A percentile compares a stretch with the other conserved stretches of the same genome.
Evolutionary conservation across 1,140 invertebrate genomes (phyloP).

Genomic region (Drosophila pseudoananassae): DNA sequence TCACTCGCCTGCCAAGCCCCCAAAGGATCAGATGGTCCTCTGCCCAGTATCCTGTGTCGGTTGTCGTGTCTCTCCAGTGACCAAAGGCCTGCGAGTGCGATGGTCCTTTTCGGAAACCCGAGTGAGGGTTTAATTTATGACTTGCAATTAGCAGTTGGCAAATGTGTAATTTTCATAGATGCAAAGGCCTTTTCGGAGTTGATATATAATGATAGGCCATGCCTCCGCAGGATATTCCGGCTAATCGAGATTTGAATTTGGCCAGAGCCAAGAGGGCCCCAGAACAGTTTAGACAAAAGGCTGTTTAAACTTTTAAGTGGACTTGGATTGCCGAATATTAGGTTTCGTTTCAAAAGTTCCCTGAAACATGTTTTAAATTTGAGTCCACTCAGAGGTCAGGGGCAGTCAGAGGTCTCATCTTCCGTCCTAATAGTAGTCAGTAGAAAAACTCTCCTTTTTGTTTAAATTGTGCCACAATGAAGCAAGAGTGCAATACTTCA

Average conservation of each 20-base stretch:
- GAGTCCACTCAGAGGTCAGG: too few relatives aligned
- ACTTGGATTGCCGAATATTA: conserved; percentile 24
- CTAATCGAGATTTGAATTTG: conserved; percentile 30
- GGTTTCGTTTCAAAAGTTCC: conserved; percentile 25
- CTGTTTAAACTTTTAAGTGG: conserved; percentile 39
- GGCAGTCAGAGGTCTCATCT: too few relatives aligned
- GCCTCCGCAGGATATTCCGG: conserved; percentile 25
- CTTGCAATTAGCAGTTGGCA: conserved; percentile 78
- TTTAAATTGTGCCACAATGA: conserved; percentile 13
- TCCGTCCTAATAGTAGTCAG: too few relatives aligned
- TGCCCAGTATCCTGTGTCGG: conserved; percentile 15
- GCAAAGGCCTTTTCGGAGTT: conserved; percentile 22
- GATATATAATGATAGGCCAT: conserved; percentile 53
- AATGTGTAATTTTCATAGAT: conserved; percentile 73
- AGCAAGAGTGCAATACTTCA: conserved; percentile 20
- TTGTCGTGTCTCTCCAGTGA: neutral
- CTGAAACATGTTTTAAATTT: neutral
- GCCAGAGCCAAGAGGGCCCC: neutral
- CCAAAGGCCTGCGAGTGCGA: neutral
- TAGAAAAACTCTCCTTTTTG: neutral
- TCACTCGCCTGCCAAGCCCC: conserved; percentile 22
- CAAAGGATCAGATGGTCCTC: conserved; percentile 20
- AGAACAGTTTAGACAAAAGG: conserved; percentile 13
- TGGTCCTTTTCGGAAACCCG: conserved; percentile 19
- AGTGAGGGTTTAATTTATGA: conserved; percentile 65